phyloP scores from a whole-genome alignment of 1,140 invertebrate genomes.

The Diplogasteroides magnus region DNA sequence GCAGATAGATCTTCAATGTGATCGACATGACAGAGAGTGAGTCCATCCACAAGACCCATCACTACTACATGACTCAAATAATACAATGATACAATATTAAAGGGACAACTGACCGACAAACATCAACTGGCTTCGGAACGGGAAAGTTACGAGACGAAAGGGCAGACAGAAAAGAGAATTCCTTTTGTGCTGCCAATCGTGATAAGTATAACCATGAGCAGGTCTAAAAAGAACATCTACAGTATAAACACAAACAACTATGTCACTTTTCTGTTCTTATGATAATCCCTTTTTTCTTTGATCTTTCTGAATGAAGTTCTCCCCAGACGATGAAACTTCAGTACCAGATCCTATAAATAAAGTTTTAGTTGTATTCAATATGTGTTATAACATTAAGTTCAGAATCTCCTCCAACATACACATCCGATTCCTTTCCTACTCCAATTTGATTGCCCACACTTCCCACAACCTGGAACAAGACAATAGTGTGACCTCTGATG shows the following conservation, averaged over 20 bases:
- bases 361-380: conserved; percentile 9
- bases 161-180: conserved; percentile 95
- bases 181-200: conserved; percentile 87
- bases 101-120: conserved; percentile 62
- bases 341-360: conserved; percentile 64
- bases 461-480: conserved; percentile 67
- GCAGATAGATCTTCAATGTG: conserved; percentile 71
- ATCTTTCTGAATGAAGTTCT: conserved; percentile 92
- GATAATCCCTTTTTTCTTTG: conserved; percentile 93
- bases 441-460: conserved; percentile 97
- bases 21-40: conserved; percentile 70
- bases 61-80: conserved; percentile 77
- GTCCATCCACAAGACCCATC: conserved; percentile 78
- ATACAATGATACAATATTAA: background rate
- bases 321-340: conserved; percentile 90
- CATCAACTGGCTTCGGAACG: conserved; percentile 88
- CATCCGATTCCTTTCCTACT: conserved; percentile 83
- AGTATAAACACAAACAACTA: background rate
- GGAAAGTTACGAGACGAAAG: conserved; percentile 83
- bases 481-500: no score
- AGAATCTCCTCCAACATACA: conserved; percentile 51
- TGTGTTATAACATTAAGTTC: conserved; percentile 27
- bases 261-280: conserved; percentile 76
- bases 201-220: conserved; percentile 94
- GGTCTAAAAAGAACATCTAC: background rate